Percentiles rank a stretch among this genome's conserved stretches.
Conservation (phyloP, 2,113 vertebrate species). For the Colistium nudipinnis region DNA sequence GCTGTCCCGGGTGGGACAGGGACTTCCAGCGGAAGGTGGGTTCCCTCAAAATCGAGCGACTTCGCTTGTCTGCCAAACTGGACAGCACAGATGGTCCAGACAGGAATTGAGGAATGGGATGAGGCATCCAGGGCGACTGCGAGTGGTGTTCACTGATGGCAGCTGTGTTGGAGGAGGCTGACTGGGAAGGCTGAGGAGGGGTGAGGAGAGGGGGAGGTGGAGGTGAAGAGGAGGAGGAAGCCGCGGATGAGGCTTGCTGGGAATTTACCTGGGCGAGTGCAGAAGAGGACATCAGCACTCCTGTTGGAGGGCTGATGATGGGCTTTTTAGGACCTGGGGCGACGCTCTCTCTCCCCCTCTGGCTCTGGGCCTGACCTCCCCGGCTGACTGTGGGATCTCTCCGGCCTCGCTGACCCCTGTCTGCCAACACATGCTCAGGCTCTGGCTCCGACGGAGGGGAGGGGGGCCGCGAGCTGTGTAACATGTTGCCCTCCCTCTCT, state of each 20-base stretch:
- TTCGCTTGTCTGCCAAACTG: constrained; percentile 90
- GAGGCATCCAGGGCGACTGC: constrained; percentile 94
- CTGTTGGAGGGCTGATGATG: constrained; percentile 83
- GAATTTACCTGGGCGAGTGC: constrained; percentile 75
- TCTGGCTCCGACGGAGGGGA: constrained; percentile 86
- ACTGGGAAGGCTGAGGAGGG: constrained; percentile 84
- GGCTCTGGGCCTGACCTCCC: constrained; percentile 74
- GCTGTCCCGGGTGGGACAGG: constrained; percentile 88
- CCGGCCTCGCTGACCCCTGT: constrained; percentile 82
- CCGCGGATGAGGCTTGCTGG: constrained; percentile 87
- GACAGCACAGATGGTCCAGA: constrained; percentile 83
- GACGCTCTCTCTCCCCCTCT: constrained; percentile 80
- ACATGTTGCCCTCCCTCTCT: constrained; percentile 76
- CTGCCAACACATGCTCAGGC: constrained; percentile 72
- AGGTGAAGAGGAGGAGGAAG: constrained; percentile 89
- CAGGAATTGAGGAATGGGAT: constrained; percentile 89
- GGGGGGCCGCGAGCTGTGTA: constrained; percentile 81
- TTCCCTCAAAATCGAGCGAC: constrained; percentile 91
- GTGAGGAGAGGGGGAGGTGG: constrained; percentile 90
- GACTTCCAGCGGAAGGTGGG: constrained; percentile 98
- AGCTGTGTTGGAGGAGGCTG: constrained; percentile 80
- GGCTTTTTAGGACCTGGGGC: constrained; percentile 83
- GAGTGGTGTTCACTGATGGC: constrained; percentile 83
- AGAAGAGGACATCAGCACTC: constrained; percentile 85
- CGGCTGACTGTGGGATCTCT: constrained; percentile 79